Base-by-base conservation (phyloP, 2,113 vertebrate species). In the Cricetomys ansorgei region DNA sequence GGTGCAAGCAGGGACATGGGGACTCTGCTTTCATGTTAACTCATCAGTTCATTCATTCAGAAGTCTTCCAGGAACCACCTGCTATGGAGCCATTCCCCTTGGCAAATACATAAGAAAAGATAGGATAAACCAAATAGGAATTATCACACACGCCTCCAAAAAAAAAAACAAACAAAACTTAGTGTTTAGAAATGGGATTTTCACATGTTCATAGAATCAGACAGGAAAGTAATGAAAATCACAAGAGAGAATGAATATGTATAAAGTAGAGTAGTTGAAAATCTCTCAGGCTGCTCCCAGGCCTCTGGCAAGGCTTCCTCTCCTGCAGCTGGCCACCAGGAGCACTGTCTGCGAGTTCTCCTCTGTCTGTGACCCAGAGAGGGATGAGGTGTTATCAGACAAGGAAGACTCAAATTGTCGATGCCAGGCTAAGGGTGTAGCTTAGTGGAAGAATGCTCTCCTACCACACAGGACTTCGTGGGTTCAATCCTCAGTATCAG, bases 1-100 rank as follows among this genome's bases (percentile, higher is more conserved):
- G 23, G 16, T 3, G 19, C 0, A 3, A 19, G 34, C 4, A 7
- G 34, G 27, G 31, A 48, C 34, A 0, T 4, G 5, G 48, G 5
- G 73, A 29, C 8, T 53, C n/a, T 37, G 31, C 7, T 85, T 0
- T 21, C 16, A 3, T 6, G 0, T 37, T 12, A 40, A 4, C 27
- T 31, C 15, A 23, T 1, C 6, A 21, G 34, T 12, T 12, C 13
- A 31, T 16, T n/a, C 23, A n/a, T 72, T 87, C 62, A 40, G 40
- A 79, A 77, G 37, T 43, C 62, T 50, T 80, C 79, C 21, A 1
- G 3, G 19, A 77, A n/a, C 37, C 37, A 83, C 27, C 40, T n/a
- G 10, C 92, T 50, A 2, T 7, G n/a, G 73, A 88, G 43, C 8
- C 17, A 6, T 34, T 23, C 21, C 16, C n/a, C 23, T 45, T 37